phyloP scores from a whole-genome alignment of 2,797 vertebrate species.

The Coregonus sp. region DNA sequence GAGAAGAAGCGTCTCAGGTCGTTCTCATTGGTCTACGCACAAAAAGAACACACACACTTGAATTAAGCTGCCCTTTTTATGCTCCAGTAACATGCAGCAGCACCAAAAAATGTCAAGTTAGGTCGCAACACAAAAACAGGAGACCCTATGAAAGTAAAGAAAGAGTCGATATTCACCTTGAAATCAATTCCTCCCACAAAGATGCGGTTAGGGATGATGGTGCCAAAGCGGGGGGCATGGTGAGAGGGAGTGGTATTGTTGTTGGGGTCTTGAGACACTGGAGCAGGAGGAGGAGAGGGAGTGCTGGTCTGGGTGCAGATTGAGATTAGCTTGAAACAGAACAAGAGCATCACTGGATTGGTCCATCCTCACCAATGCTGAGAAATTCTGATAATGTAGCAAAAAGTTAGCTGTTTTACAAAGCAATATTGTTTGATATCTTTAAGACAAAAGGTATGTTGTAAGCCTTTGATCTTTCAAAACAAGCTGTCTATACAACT shows the following conservation, averaged over 20 bases:
- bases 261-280: slow-evolving; percentile 58
- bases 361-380: background rate
- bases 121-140: background rate
- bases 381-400: background rate
- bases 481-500: background rate
- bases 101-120: background rate
- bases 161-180: slow-evolving; percentile 70
- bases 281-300: slow-evolving; percentile 69
- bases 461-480: background rate
- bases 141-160: background rate
- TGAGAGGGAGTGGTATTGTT: slow-evolving; percentile 32
- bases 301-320: slow-evolving; percentile 68
- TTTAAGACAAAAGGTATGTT: background rate
- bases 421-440: background rate
- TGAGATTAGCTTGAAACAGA: slow-evolving; percentile 19
- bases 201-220: slow-evolving; percentile 83
- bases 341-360: background rate
- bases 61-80: background rate
- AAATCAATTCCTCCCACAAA: slow-evolving; percentile 86
- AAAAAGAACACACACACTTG: background rate
- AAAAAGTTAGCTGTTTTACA: background rate
- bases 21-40: slow-evolving; percentile 77
- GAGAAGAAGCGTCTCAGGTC: slow-evolving; percentile 84
- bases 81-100: background rate
- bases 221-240: slow-evolving; percentile 65